Conservation (phyloP, 2,113 vertebrate genomes). For the Coracopsis vasa region DNA sequence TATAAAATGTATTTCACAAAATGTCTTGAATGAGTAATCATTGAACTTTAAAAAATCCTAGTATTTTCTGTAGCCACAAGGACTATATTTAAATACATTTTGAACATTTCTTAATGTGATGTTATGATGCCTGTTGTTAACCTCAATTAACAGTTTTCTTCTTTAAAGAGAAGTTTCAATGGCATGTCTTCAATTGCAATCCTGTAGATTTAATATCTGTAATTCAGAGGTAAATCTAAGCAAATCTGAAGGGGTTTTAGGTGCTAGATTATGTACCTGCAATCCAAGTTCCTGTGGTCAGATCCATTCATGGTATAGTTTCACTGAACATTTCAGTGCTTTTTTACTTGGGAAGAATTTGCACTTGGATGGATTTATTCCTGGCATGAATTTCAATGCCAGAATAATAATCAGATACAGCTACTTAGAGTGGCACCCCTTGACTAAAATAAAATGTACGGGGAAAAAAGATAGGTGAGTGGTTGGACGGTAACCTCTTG, state of each 20-base stretch:
- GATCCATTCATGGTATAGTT: background rate
- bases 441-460: background rate
- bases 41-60: background rate
- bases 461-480: background rate
- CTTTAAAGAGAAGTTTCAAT: background rate
- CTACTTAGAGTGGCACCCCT: background rate
- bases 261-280: background rate
- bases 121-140: background rate
- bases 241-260: background rate
- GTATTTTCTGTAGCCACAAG: background rate
- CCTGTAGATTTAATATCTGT: background rate
- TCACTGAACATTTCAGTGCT: background rate
- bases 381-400: background rate
- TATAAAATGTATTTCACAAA: background rate
- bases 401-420: background rate
- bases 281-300: background rate
- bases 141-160: background rate
- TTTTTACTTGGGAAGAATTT: background rate
- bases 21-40: background rate
- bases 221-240: background rate
- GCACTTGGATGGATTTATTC: background rate
- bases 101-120: background rate
- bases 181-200: background rate
- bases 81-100: background rate
- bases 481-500: rapidly evolving